Base-by-base conservation (phyloP, 2,888 invertebrate species). In the Fragum sueziense region DNA sequence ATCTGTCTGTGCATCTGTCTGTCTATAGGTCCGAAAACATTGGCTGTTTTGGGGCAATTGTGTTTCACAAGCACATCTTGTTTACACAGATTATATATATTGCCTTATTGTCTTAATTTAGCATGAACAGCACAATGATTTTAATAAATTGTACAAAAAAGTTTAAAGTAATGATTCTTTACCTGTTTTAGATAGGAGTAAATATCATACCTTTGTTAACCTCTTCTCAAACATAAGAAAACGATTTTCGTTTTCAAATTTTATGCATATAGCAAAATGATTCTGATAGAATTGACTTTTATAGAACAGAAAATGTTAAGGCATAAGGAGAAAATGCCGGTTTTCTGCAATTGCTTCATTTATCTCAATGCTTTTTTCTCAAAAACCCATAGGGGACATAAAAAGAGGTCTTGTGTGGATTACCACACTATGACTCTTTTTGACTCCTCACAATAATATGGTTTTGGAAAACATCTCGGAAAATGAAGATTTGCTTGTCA, bases 281-380 rank as follows among this genome's bases (percentile, higher is more conserved):
- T n/a, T n/a, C 47, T 47, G 47, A 47, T 2, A 6, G n/a, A 47
- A n/a, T 20, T 20, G 47, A 1, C 47, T 47, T 47, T 54, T n/a
- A n/a, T n/a, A n/a, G n/a, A n/a, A n/a, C n/a, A 2, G 54, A 54
- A 54, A 54, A 54, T 25, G 25, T 54, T 54, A 25, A 25, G 54
- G 54, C n/a, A 54, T 25, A 54, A 54, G 54, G 25, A 54, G 54
- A 54, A 54, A 54, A 22, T 54, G 54, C 54, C 25, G 22, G 54
- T 54, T n/a, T n/a, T 11, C 22, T 25, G 54, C 54, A 54, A n/a
- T 54, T 54, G n/a, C 4, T 54, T 22, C 54, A 25, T 54, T 54
- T 54, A 1, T 22, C n/a, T n/a, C n/a, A n/a, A n/a, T n/a, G n/a
- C n/a, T n/a, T n/a, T n/a, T n/a, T n/a, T n/a, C n/a, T n/a, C n/a